phyloP scores from a whole-genome alignment of 2,888 invertebrate genomes.

The Megastigmus dorsalis region DNA sequence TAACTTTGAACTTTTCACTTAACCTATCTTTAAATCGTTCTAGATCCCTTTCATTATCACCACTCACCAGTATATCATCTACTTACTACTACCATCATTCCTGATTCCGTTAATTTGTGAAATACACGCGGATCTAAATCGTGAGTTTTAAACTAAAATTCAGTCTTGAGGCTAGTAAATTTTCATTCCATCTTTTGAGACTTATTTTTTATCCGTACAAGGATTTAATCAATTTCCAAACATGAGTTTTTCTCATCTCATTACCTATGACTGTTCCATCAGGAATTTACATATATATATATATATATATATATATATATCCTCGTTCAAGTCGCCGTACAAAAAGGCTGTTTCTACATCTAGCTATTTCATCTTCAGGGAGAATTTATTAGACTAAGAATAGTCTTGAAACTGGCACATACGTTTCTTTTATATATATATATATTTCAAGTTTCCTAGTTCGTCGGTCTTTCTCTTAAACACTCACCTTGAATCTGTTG shows the following conservation, averaged over 20 bases:
- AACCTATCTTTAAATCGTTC: constrained; percentile 39
- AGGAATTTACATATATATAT: constrained; percentile 49
- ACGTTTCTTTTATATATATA: constrained; percentile 43
- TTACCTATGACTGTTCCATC: constrained; percentile 14
- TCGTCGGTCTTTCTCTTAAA: no score
- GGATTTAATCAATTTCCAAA: constrained; percentile 53
- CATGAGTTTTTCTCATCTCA: neutral
- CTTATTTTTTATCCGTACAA: constrained; percentile 56
- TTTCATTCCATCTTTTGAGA: no score
- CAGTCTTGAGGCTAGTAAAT: constrained; percentile 49
- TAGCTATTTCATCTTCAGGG: constrained; percentile 32
- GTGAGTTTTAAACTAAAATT: constrained; percentile 30
- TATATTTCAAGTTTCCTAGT: constrained; percentile 36
- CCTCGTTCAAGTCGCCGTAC: constrained; percentile 30
- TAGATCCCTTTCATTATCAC: constrained; percentile 42
- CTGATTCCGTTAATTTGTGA: constrained; percentile 45
- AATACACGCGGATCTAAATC: constrained; percentile 54
- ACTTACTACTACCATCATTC: constrained; percentile 45
- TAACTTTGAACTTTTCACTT: constrained; percentile 27
- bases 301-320: constrained; percentile 50
- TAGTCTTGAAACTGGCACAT: constrained; percentile 37
- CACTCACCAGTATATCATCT: constrained; percentile 51
- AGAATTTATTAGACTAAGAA: constrained; percentile 39
- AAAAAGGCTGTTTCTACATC: constrained; percentile 52
- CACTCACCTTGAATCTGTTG: constrained; percentile 47